Percentiles rank a stretch among this genome's conserved stretches.
Evolutionary conservation across 1,140 invertebrate species (phyloP).

Genomic region (Ceratina japonica): DNA sequence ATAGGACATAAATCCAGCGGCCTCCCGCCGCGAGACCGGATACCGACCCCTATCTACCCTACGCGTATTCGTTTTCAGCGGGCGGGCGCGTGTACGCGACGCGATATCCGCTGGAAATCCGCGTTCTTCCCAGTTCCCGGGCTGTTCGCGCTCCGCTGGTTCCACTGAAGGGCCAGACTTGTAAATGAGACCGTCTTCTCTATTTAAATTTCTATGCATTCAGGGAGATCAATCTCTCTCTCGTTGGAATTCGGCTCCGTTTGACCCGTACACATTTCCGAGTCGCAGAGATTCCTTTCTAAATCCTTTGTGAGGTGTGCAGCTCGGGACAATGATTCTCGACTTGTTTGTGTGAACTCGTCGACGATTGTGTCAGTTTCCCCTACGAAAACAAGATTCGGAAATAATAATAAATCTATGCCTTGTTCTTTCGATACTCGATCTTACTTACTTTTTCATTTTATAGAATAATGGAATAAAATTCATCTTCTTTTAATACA

Average conservation of each 20-base stretch:
- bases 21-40: slow-evolving; percentile 5
- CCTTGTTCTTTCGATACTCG: too few species aligned
- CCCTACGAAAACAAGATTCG: too few species aligned
- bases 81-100: background rate
- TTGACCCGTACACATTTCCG: background rate
- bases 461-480: background rate
- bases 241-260: background rate
- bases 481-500: too few species aligned
- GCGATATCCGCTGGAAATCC: background rate
- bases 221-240: background rate
- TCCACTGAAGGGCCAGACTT: background rate
- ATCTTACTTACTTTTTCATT: too few species aligned
- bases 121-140: background rate
- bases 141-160: background rate
- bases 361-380: too few species aligned
- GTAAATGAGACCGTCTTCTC: background rate
- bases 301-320: too few species aligned
- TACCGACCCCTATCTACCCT: slow-evolving; percentile 2
- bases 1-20: slow-evolving; percentile 53
- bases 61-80: background rate
- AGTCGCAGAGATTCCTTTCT: background rate
- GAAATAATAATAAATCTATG: too few species aligned
- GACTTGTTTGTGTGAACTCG: too few species aligned
- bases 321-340: too few species aligned
- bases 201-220: slow-evolving; percentile 9